Base-by-base conservation (phyloP, 2,113 vertebrate genomes). In the Seriola aureovittata region DNA sequence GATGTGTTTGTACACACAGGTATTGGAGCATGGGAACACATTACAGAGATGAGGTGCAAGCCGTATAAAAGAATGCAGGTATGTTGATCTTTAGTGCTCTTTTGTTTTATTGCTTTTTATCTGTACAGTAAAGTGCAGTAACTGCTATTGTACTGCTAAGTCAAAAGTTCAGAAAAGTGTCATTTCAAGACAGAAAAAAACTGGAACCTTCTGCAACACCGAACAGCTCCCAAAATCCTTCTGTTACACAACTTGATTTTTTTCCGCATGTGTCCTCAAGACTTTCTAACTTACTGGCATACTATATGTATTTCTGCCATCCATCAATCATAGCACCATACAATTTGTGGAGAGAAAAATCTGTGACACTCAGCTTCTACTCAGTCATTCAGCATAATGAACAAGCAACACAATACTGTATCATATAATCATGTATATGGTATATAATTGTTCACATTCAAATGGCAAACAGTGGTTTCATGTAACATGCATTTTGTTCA, bases 21-120 rank as follows among this genome's bases (percentile, higher is more conserved):
- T 93, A 95, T 98, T 90, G 98, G 97, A 78, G 98, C 96, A 79
- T 99, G 98, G 98, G 96, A 99, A 78, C 96, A 97, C 1, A 93
- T 99, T 82, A 95, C 95, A 89, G 95, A 93, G 66, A 95, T 97
- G 96, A 97, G 98, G 89, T 94, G 86, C 88, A 98, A 97, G 92
- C 93, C 97, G 0, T 99, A 97, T 88, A 96, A 96, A 75, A 95
- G 96, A 90, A 99, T 99, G 98, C 98, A 99, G 97, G 98, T 99
- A 91, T 36, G 71, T 84, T 59, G 2, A 80, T 25, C 16, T 55
- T 65, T 5, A 70, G 34, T 11, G 72, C n/a, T 42, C 17, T 54
- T 2, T 13, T 3, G 17, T 66, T 14, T 9, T 36, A 14, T 63
- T 71, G 1, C 4, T 42, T 70, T 14, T 16, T 46, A 16, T 23